phyloP scores from a whole-genome alignment of 2,888 invertebrate species.

The Siphlonurus alternatus region DNA sequence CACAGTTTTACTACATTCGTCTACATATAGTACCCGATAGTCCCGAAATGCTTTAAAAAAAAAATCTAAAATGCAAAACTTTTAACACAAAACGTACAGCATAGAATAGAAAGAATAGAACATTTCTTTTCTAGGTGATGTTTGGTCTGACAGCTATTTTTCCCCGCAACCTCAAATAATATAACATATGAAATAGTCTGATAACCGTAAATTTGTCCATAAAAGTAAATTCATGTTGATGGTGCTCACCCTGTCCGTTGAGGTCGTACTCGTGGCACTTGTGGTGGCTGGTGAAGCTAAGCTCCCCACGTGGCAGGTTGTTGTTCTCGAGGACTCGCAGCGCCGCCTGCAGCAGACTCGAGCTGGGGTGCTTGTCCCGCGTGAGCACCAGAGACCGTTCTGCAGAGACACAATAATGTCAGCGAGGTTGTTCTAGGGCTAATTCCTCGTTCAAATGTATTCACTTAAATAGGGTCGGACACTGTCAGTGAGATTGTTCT shows the following conservation, averaged over 20 bases:
- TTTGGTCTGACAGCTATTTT: neutral
- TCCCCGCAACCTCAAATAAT: neutral
- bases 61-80: neutral
- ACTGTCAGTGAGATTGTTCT: no score
- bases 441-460: neutral
- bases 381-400: neutral
- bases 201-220: no score
- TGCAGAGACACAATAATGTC: no score
- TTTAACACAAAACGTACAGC: neutral
- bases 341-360: neutral
- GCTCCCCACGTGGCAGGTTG: neutral
- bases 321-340: neutral
- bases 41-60: neutral
- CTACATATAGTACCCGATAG: no score
- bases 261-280: neutral
- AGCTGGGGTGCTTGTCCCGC: neutral
- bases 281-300: neutral
- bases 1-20: no score
- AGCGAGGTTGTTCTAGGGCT: no score
- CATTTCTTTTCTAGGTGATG: neutral
- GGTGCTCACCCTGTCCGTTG: neutral
- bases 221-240: neutral
- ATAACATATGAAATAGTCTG: neutral
- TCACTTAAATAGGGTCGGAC: no score
- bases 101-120: neutral